These are phyloP conservation scores for Melipona beecheii DNA, from an alignment of 2,888 invertebrate species.

Conservation along the genomic window DNA sequence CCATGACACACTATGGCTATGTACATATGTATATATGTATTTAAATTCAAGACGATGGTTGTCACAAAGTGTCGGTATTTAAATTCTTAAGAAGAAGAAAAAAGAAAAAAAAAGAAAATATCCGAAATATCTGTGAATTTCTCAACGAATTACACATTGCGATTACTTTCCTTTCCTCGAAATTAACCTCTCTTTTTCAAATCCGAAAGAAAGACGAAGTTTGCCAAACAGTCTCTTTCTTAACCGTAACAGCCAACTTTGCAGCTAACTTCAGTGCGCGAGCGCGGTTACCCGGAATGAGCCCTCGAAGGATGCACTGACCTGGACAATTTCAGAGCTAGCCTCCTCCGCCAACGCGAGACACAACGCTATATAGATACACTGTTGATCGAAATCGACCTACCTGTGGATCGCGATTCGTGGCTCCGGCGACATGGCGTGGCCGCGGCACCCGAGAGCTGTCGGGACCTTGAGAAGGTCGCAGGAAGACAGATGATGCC, in stretches of 20 bases:
- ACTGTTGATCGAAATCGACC: conserved; percentile 47
- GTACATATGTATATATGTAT: too few species aligned
- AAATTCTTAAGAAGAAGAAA: neutral
- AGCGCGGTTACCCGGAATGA: conserved; percentile 54
- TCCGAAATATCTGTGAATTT: neutral
- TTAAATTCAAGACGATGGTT: neutral
- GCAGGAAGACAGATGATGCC: conserved; percentile 80
- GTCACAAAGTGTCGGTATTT: neutral
- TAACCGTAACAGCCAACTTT: neutral
- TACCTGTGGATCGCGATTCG: conserved; percentile 80
- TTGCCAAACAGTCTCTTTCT: neutral
- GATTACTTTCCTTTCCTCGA: neutral
- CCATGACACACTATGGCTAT: too few species aligned
- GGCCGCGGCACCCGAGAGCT: conserved; percentile 72
- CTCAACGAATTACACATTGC: neutral
- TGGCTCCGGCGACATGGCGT: conserved; percentile 69
- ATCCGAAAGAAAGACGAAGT: neutral
- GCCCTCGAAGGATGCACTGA: conserved; percentile 59
- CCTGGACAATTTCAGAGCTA: conserved; percentile 55
- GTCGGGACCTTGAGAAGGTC: conserved; percentile 81
- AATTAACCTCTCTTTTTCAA: neutral
- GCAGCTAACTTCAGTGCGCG: conserved; percentile 38
- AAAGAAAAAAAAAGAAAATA: neutral
- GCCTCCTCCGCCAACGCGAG: conserved; percentile 14
- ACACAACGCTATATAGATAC: neutral